phyloP scores from a whole-genome alignment of 2,113 vertebrate genomes.

The Poeciliopsis turrubarensis region DNA sequence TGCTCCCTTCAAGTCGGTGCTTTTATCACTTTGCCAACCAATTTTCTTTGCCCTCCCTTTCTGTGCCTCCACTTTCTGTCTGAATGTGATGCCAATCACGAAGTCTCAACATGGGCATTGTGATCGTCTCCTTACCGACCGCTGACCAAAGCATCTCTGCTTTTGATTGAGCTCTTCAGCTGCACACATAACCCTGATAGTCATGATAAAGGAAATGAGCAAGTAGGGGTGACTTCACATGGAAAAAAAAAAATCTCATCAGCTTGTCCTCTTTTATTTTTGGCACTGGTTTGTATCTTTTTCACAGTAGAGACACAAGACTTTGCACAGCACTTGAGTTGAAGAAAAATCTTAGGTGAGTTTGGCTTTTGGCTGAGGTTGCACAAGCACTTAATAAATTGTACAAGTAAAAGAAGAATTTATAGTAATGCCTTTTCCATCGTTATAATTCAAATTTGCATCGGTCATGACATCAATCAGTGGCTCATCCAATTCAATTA shows the following conservation, averaged over 20 bases:
- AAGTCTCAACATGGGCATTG: constrained; percentile 57
- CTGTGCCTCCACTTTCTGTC: constrained; percentile 31
- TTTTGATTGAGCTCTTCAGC: constrained; percentile 67
- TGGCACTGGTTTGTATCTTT: too few species aligned
- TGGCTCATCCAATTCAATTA: background rate
- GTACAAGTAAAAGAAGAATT: background rate
- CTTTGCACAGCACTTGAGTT: background rate
- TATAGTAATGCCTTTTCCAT: background rate
- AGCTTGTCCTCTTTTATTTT: background rate
- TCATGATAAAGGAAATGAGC: constrained; percentile 22
- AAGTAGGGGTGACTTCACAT: background rate
- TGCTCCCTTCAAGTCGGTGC: constrained; percentile 29
- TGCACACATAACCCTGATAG: constrained; percentile 30
- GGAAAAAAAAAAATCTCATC: background rate
- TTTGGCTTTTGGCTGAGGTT: background rate
- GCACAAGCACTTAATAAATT: background rate
- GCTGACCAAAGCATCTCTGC: constrained; percentile 36
- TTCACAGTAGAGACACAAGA: background rate
- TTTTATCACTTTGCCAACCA: constrained; percentile 38
- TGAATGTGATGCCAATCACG: constrained; percentile 58
- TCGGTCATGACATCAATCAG: constrained; percentile 1
- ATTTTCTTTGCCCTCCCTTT: constrained; percentile 40
- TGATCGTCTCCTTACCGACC: constrained; percentile 39
- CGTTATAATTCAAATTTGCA: background rate
- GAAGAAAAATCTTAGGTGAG: background rate